phyloP scores from a whole-genome alignment of 2,113 vertebrate species.

The Strix uralensis region DNA sequence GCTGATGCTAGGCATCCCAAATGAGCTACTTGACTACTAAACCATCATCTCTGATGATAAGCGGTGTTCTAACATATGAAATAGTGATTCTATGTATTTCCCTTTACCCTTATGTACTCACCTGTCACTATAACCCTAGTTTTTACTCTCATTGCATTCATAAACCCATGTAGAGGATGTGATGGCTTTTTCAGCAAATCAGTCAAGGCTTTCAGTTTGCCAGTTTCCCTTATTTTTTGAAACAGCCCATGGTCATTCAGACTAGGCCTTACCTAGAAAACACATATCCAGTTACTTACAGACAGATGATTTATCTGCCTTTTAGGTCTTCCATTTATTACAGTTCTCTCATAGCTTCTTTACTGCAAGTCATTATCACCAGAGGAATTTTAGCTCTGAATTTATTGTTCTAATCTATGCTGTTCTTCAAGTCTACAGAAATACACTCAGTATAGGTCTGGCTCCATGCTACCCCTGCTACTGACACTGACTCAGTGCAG shows the following conservation, averaged over 20 bases:
- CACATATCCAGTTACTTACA: neutral
- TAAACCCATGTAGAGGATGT: neutral
- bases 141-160: neutral
- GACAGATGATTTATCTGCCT: neutral
- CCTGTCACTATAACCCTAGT: neutral
- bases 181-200: neutral
- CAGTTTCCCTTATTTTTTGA: neutral
- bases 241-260: neutral
- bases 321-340: neutral
- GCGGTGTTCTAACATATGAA: neutral
- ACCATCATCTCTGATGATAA: neutral
- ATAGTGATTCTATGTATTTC: neutral
- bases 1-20: neutral
- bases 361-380: neutral
- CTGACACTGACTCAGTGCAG: neutral
- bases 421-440: neutral
- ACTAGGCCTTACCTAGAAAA: neutral
- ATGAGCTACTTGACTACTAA: neutral
- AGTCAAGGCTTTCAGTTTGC: neutral
- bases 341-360: neutral
- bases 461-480: fast-evolving
- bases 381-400: neutral
- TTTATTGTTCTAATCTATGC: neutral
- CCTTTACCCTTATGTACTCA: neutral
- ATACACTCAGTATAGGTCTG: neutral